Percentiles rank a stretch among this genome's conserved stretches.
Evolutionary conservation across 2,888 invertebrate species (phyloP).

Genomic region (Euplagia quadripunctaria): DNA sequence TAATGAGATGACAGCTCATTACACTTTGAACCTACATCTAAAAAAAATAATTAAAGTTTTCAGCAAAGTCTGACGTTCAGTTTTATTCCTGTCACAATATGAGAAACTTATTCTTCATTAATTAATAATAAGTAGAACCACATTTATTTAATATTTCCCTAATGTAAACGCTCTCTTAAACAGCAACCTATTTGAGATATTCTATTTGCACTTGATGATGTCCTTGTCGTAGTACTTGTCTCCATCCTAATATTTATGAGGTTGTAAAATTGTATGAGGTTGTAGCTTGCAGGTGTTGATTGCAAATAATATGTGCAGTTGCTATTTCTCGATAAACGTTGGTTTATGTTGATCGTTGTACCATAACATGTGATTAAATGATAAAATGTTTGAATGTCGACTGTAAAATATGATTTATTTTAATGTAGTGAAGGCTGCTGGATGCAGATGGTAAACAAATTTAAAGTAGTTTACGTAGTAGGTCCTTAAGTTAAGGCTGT

Average conservation of each 20-base stretch:
- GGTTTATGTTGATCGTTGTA: background rate
- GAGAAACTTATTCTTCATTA: too few relatives aligned
- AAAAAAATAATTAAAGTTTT: too few relatives aligned
- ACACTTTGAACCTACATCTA: too few relatives aligned
- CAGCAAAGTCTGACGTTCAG: too few relatives aligned
- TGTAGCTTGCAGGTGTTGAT: slow-evolving; percentile 20
- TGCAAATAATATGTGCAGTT: slow-evolving; percentile 9
- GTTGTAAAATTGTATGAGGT: slow-evolving; percentile 6
- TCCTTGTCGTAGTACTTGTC: slow-evolving; percentile 7
- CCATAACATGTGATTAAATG: background rate
- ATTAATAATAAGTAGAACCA: too few relatives aligned
- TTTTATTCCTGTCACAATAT: too few relatives aligned
- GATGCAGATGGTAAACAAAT: too few relatives aligned
- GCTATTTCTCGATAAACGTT: background rate
- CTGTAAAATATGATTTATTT: background rate
- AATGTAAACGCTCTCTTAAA: background rate
- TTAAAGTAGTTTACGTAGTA: too few relatives aligned
- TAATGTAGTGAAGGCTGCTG: too few relatives aligned
- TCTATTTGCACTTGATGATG: background rate
- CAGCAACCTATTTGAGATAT: background rate
- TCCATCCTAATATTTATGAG: slow-evolving; percentile 12
- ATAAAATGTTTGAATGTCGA: background rate
- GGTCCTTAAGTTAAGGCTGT: too few relatives aligned
- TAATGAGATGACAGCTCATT: too few relatives aligned
- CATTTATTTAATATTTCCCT: background rate